Evolutionary conservation across 2,797 vertebrate genomes (phyloP).

Genomic region (Apogon talboti): DNA sequence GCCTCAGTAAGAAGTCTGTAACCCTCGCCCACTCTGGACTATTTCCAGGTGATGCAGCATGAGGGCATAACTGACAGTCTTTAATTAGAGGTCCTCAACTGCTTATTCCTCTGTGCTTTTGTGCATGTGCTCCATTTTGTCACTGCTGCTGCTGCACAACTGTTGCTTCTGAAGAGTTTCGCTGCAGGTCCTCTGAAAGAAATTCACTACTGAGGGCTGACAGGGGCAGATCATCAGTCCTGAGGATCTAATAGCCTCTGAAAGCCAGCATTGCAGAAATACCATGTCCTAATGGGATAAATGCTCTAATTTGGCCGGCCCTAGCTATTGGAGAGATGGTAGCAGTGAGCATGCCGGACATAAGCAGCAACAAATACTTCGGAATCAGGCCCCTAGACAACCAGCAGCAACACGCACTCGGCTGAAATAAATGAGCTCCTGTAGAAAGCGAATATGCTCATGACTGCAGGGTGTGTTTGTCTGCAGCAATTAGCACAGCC

Average conservation of each 20-base stretch:
- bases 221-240: slow-evolving; percentile 20
- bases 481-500: slow-evolving; percentile 61
- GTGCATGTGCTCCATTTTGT: slow-evolving; percentile 1
- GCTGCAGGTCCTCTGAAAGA: slow-evolving; percentile 20
- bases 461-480: slow-evolving; percentile 52
- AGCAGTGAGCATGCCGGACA: slow-evolving; percentile 25
- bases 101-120: slow-evolving; percentile 32
- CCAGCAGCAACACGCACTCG: slow-evolving; percentile 26
- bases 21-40: slow-evolving; percentile 67
- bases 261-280: slow-evolving; percentile 42
- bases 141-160: not conserved
- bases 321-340: slow-evolving; percentile 29
- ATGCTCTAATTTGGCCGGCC: slow-evolving; percentile 55
- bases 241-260: slow-evolving; percentile 11
- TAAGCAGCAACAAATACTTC: slow-evolving; percentile 49
- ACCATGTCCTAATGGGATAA: slow-evolving; percentile 58
- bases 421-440: slow-evolving; percentile 57
- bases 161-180: slow-evolving; percentile 12
- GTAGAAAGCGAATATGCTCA: slow-evolving; percentile 48
- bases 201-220: not conserved
- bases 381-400: slow-evolving; percentile 35
- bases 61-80: slow-evolving; percentile 67
- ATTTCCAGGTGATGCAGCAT: slow-evolving; percentile 68
- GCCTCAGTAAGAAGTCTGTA: slow-evolving; percentile 24
- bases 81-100: slow-evolving; percentile 65